A percentile compares a stretch with the other conserved stretches of the same genome.
These are phyloP conservation scores for Solea senegalensis DNA, from an alignment of 2,113 vertebrate genomes.

Conservation along the genomic window DNA sequence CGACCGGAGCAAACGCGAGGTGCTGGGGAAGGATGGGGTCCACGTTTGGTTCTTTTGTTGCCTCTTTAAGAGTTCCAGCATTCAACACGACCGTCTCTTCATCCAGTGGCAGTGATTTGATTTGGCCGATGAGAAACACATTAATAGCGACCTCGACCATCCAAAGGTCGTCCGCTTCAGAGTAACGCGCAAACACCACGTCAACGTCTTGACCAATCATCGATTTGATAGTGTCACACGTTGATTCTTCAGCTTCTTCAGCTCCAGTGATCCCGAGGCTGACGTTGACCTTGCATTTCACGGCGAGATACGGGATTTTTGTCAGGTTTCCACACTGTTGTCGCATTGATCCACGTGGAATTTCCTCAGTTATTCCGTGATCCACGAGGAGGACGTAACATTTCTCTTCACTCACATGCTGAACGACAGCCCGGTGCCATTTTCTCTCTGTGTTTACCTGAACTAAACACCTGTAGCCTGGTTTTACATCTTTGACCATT, in stretches of 20 bases:
- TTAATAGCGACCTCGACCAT: constrained; percentile 81
- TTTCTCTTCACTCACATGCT: constrained; percentile 53
- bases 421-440: constrained; percentile 80
- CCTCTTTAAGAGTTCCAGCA: background rate
- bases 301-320: constrained; percentile 76
- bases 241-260: constrained; percentile 24
- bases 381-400: constrained; percentile 81
- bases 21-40: constrained; percentile 16
- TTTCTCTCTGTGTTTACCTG: constrained; percentile 64
- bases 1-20: constrained; percentile 68
- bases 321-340: constrained; percentile 44
- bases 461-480: constrained; percentile 80
- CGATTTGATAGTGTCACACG: constrained; percentile 48
- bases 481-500: constrained; percentile 67
- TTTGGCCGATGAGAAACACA: constrained; percentile 53
- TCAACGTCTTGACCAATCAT: constrained; percentile 70
- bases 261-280: constrained; percentile 50
- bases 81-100: background rate
- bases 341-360: constrained; percentile 65
- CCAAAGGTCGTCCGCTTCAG: constrained; percentile 72
- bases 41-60: background rate
- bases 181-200: constrained; percentile 77
- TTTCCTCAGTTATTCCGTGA: constrained; percentile 70
- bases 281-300: constrained; percentile 81
- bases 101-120: too few species aligned